Base-by-base conservation (phyloP, 1,140 invertebrate species). In the Diploscapter pachys region DNA sequence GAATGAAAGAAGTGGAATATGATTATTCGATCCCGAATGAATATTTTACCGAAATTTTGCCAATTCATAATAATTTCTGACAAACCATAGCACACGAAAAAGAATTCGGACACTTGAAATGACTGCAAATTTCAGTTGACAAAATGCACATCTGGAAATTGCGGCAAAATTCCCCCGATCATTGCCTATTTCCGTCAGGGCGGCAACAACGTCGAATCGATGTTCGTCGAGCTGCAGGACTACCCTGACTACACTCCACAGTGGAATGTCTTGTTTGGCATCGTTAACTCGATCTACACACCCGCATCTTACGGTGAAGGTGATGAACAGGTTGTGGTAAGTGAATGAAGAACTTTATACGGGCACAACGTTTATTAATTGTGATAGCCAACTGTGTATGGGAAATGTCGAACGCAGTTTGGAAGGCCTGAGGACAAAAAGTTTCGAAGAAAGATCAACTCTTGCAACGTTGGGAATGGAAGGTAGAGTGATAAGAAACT, bases 251-350 rank as follows among this genome's bases (percentile, higher is more conserved):
- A 50, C 69, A n/a, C 54, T 1, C 64, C 75, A 50, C 57, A 48
- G 2, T 76, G 75, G 75, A 76, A 76, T 52, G 65, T 76, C 70
- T 51, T 76, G n/a, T 76, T 67, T 52, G 69, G 55, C 0, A 71
- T 76, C 5, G 64, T 64, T 5, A 71, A 76, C 48, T 51, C 62
- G 2, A 76, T 76, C 13, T 76, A 76, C 56, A 76, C 75, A 1
- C 75, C 75, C 3, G 70, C 70, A 59, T 54, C 64, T n/a, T 63
- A 66, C 48, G 75, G 75, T 53, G 75, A 76, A 11, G 75, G 75
- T 52, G 75, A 76, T 53, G 69, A 72, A 31, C 75, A 76, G 50
- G 67, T 63, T 51, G 70, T 72, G 4, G 71, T 72, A 48, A 11
- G 71, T 72, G 31, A 31, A 72, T 67, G 53, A 4, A 4, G 5